Evolutionary conservation across 2,113 vertebrate species (phyloP).

Genomic region (Limanda limanda): DNA sequence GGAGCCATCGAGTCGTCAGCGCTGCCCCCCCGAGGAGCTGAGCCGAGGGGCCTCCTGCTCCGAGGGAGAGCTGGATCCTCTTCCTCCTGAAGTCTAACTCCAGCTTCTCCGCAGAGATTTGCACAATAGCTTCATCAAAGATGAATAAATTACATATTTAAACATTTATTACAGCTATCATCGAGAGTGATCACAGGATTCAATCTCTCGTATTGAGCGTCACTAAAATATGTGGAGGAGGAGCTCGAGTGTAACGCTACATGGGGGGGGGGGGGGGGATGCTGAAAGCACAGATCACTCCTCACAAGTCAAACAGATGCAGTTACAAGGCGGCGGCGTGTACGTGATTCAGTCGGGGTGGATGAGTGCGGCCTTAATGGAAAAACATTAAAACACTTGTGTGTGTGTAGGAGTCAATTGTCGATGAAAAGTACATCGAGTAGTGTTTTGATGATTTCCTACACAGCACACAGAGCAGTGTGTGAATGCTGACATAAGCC

Average conservation of each 20-base stretch:
- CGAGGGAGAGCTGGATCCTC: conserved; percentile 62
- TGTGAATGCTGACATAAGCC: conserved; percentile 59
- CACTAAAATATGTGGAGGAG: conserved; percentile 41
- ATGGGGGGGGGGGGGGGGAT: conserved; percentile 21
- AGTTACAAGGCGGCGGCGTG: conserved; percentile 42
- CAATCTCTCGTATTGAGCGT: conserved; percentile 49
- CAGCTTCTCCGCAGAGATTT: conserved; percentile 81
- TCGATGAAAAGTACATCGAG: conserved; percentile 33
- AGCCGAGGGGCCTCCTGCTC: conserved; percentile 58
- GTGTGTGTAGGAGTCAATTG: conserved; percentile 42
- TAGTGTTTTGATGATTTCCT: conserved; percentile 54
- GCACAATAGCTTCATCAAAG: conserved; percentile 83
- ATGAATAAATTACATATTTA: conserved; percentile 72
- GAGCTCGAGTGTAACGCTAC: conserved; percentile 53
- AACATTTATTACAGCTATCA: conserved; percentile 60
- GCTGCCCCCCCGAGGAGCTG: conserved; percentile 25
- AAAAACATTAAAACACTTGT: conserved; percentile 46
- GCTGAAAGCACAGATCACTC: conserved; percentile 67
- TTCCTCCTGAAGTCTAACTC: conserved; percentile 76
- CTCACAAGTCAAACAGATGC: conserved; percentile 43
- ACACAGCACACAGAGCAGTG: conserved; percentile 35
- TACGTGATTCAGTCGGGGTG: conserved; percentile 41
- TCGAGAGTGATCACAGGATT: conserved; percentile 58
- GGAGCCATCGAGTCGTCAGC: conserved; percentile 37
- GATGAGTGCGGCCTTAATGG: conserved; percentile 68